Evolutionary conservation across 2,113 vertebrate species (phyloP), one percentile per base, ranked within the genome.

Genomic region (Micronisus gabar): DNA sequence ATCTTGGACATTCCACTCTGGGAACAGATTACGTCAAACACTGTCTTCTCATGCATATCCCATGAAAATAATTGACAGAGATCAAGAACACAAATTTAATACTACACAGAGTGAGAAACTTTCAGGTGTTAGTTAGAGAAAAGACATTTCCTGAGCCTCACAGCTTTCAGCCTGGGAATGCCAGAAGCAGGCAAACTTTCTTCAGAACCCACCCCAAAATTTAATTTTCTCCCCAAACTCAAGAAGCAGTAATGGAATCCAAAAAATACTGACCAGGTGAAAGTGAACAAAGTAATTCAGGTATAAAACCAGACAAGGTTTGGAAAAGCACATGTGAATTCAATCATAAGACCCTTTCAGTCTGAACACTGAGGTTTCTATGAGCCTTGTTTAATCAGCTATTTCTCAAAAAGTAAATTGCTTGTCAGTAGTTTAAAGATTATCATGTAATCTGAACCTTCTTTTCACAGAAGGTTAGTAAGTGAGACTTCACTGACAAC

Each of bases 381-480:
- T 81, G 55, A 96, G 55, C 50, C 41, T 88, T 74, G 50, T 58
- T 94, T 81, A 89, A 89, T 96, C 55, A 84, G 50, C 70, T 74
- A 5, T 94, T 95, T 93, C 83, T 93, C 43, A 90, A 83, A 96
- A 91, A 29, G 8, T 41, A 53, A 92, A 87, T 83, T 67, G 58
- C 63, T 95, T 97, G 62, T 65, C 76, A 62, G 89, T 87, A 85
- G 19, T 32, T 95, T 75, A 86, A 92, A 95, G 58, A 86, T 84
- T 80, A 92, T 62, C 1, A 0, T 1, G 18, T 88, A 62, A 89
- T 95, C 71, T 74, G 86, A 88, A 62, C 17, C 15, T 59, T 22
- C 72, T 92, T 94, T 89, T 88, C 76, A 92, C 27, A 82, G 45
- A 92, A 83, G 7, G 29, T 89, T 79, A 74, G 25, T 50, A 85